Evolutionary conservation across 2,797 vertebrate genomes (phyloP).

Genomic region (Hyperoplus lanceolatus): DNA sequence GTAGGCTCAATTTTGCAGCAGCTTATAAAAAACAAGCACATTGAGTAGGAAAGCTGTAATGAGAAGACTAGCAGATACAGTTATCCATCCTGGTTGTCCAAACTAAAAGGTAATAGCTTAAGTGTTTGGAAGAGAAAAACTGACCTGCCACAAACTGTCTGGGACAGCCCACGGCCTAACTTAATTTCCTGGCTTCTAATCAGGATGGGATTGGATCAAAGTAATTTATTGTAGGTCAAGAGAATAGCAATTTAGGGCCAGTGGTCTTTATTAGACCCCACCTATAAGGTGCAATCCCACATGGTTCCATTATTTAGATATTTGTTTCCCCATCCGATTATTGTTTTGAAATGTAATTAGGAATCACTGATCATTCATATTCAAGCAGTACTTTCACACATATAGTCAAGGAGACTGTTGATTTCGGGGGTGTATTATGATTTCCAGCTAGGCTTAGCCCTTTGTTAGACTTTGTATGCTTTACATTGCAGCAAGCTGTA

Average conservation of each 20-base stretch:
- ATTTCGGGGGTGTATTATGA: constrained; percentile 25
- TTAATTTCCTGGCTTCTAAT: constrained; percentile 73
- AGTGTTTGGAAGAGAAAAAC: constrained; percentile 69
- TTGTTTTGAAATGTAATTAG: constrained; percentile 14
- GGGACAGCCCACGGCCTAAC: constrained; percentile 55
- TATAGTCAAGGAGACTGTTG: not conserved
- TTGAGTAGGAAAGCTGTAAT: constrained; percentile 55
- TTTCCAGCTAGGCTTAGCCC: not conserved
- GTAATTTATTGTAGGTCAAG: constrained; percentile 59
- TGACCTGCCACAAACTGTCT: constrained; percentile 69
- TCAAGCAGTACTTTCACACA: constrained; percentile 11
- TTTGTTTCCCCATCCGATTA: constrained; percentile 15
- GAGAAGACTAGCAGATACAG: constrained; percentile 56
- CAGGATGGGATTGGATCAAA: constrained; percentile 60
- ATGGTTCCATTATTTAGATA: constrained; percentile 20
- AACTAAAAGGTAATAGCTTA: constrained; percentile 79
- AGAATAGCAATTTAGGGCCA: constrained; percentile 53
- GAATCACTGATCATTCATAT: constrained; percentile 21
- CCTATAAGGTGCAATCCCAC: constrained; percentile 26
- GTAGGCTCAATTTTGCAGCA: constrained; percentile 32
- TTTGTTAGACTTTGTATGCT: constrained; percentile 17
- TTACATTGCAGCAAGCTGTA: constrained; percentile 5
- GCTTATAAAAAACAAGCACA: constrained; percentile 39
- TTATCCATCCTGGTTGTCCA: constrained; percentile 68
- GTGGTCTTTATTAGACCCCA: constrained; percentile 37